These are phyloP conservation scores for Anoplophora glabripennis DNA, from an alignment of 1,140 invertebrate genomes.

Conservation along the genomic window DNA sequence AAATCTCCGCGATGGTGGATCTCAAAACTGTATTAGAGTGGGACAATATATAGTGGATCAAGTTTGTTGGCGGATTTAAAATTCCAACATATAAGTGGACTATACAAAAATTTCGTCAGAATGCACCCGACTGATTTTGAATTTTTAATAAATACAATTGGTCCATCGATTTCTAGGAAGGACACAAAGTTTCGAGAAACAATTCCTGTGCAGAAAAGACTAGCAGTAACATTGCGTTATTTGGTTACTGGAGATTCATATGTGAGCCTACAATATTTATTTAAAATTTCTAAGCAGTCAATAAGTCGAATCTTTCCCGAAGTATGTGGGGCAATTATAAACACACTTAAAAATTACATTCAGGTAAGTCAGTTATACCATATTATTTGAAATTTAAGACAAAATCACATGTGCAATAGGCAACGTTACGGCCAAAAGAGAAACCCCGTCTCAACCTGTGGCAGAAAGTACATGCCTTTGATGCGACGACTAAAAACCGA, in stretches of 20 bases:
- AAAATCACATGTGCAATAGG: not conserved
- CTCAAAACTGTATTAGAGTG: too few relatives aligned
- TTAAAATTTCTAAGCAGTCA: slow-evolving; percentile 18
- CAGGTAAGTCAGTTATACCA: slow-evolving; percentile 4
- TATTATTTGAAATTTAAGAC: not conserved
- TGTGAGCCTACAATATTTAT: slow-evolving; percentile 9
- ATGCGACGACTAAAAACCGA: too few relatives aligned
- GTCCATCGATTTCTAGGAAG: not conserved
- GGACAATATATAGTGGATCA: too few relatives aligned
- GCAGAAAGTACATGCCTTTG: too few relatives aligned
- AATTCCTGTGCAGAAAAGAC: slow-evolving; percentile 6
- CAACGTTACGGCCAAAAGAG: too few relatives aligned
- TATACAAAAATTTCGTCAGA: not conserved
- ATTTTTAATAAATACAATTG: not conserved
- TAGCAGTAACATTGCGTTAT: slow-evolving; percentile 16
- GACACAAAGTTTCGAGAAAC: slow-evolving; percentile 1
- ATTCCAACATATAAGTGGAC: not conserved
- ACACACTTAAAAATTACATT: slow-evolving; percentile 5
- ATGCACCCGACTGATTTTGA: not conserved
- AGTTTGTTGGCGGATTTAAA: not conserved
- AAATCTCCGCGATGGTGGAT: too few relatives aligned
- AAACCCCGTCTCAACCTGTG: too few relatives aligned
- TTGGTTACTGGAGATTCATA: slow-evolving; percentile 20
- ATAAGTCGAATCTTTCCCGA: slow-evolving; percentile 12
- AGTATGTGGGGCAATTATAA: slow-evolving; percentile 16